These are phyloP conservation scores for Hypercompe scribonia DNA, from an alignment of 2,888 invertebrate genomes.

Conservation along the genomic window DNA sequence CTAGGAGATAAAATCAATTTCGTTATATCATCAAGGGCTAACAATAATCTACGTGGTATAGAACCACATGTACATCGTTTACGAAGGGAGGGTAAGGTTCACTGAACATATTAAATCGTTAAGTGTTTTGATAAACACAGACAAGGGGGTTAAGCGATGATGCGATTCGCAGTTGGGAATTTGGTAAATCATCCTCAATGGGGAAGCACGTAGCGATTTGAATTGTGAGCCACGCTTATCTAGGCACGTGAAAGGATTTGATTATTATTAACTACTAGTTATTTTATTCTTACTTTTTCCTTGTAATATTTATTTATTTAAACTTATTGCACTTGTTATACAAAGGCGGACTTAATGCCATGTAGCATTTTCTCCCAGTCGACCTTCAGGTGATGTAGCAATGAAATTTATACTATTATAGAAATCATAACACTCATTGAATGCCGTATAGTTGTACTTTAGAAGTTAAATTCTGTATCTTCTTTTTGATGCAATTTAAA, in stretches of 20 bases:
- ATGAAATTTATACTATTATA: no score
- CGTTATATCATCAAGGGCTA: slow-evolving; percentile 50
- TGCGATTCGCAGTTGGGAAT: slow-evolving; percentile 76
- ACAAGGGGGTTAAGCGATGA: slow-evolving; percentile 77
- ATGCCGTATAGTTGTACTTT: background rate
- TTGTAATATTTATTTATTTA: background rate
- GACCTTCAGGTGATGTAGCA: no score
- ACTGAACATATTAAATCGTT: slow-evolving; percentile 84
- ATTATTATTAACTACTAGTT: slow-evolving; percentile 31
- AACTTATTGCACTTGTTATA: no score
- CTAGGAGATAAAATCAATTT: slow-evolving; percentile 48
- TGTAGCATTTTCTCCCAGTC: no score
- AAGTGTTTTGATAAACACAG: slow-evolving; percentile 86
- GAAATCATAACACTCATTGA: slow-evolving; percentile 1
- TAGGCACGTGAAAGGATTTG: slow-evolving; percentile 33
- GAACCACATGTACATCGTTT: slow-evolving; percentile 65
- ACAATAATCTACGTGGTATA: slow-evolving; percentile 67
- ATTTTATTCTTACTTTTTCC: slow-evolving; percentile 19
- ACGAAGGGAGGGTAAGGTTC: slow-evolving; percentile 71
- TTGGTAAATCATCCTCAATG: slow-evolving; percentile 75
- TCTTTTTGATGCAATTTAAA: background rate
- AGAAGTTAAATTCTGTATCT: background rate
- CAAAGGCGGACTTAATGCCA: no score
- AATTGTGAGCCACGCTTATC: slow-evolving; percentile 48
- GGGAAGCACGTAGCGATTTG: slow-evolving; percentile 69